Conservation (phyloP, 2,113 vertebrate genomes). For the Dicrurus megarhynchus region DNA sequence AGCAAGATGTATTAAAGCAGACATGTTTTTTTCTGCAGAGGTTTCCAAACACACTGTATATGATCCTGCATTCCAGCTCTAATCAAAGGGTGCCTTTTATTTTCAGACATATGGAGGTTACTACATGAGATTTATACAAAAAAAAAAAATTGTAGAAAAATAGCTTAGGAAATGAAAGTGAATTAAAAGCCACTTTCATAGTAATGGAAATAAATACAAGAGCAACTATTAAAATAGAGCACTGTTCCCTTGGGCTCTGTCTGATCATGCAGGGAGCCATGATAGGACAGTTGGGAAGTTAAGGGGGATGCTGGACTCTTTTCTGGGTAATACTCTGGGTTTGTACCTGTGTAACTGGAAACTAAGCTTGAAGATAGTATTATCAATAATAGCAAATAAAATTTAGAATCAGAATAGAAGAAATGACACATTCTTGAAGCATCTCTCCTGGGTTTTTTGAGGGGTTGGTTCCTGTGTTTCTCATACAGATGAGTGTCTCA, state of each 20-base stretch:
- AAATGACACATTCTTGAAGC: background rate
- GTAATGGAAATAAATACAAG: background rate
- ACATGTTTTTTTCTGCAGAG: background rate
- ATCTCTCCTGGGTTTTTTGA: too few relatives aligned
- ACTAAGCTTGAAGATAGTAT: background rate
- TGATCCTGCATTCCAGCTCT: conserved; percentile 19
- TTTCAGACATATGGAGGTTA: conserved; percentile 19
- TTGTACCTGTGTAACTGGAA: background rate
- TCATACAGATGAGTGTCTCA: background rate
- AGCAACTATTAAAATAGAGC: background rate
- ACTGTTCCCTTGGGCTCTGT: background rate
- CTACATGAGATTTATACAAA: background rate
- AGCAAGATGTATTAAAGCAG: conserved; percentile 15
- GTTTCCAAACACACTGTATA: background rate
- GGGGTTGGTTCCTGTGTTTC: background rate
- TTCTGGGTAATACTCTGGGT: background rate
- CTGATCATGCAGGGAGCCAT: background rate
- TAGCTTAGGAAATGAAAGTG: conserved; percentile 36
- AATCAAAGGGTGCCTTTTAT: background rate
- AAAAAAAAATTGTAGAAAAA: background rate
- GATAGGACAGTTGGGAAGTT: background rate
- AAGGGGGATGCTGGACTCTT: background rate
- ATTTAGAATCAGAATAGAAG: background rate
- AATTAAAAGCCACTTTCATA: conserved; percentile 31
- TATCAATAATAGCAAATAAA: background rate